Percentiles rank a stretch among this genome's conserved stretches.
Conservation (phyloP, 2,797 vertebrate species). For the Anolis apletophallus region DNA sequence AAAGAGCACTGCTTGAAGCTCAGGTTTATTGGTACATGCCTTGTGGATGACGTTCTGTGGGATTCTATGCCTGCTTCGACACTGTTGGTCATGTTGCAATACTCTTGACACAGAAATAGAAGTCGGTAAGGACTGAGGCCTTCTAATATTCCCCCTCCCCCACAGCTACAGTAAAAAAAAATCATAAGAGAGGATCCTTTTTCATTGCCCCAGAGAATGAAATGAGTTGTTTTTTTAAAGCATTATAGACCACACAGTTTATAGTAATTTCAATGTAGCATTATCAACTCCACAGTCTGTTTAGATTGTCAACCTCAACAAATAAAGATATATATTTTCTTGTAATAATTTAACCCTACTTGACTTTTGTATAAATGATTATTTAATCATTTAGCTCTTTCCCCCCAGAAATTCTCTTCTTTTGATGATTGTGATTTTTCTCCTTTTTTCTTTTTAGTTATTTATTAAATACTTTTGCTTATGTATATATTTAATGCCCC, state of each 20-base stretch:
- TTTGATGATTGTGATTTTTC: background rate
- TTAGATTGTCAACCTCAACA: background rate
- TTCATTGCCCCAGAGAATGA: slow-evolving; percentile 10
- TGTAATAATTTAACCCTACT: background rate
- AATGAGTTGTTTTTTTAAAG: slow-evolving; percentile 20
- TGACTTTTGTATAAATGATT: slow-evolving; percentile 5
- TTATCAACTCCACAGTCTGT: background rate
- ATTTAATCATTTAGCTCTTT: slow-evolving; percentile 15
- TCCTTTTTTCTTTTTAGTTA: background rate
- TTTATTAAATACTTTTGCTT: background rate
- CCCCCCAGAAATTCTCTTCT: background rate
- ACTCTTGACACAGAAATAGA: slow-evolving; percentile 49
- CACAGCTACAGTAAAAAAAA: slow-evolving; percentile 27
- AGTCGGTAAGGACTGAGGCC: slow-evolving; percentile 56
- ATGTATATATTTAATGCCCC: background rate
- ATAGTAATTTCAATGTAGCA: background rate
- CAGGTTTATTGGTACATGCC: slow-evolving; percentile 53
- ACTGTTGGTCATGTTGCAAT: slow-evolving; percentile 58
- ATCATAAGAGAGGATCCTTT: slow-evolving; percentile 37
- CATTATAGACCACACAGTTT: background rate
- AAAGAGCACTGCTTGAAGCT: slow-evolving; percentile 44
- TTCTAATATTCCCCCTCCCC: slow-evolving; percentile 47
- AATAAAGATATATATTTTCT: slow-evolving; percentile 10
- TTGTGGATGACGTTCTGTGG: slow-evolving; percentile 63
- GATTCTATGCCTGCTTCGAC: slow-evolving; percentile 60